Percentiles rank a stretch among this genome's conserved stretches.
phyloP scores from a whole-genome alignment of 2,888 invertebrate genomes.

The Drosophila kokeensis region DNA sequence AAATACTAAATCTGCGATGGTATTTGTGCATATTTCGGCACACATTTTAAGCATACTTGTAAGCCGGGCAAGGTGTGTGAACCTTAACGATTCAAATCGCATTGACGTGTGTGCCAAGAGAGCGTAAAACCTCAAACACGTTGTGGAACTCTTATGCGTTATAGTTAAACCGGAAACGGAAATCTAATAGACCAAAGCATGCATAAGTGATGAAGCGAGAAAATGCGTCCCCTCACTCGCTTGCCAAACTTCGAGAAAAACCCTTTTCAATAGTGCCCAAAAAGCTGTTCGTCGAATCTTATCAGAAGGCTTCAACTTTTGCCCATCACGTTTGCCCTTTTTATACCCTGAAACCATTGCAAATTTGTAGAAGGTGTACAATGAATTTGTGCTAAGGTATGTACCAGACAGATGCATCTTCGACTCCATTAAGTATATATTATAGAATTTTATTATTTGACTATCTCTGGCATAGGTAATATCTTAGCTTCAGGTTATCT shows the following conservation, averaged over 20 bases:
- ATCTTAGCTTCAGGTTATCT: neutral
- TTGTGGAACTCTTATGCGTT: constrained; percentile 69
- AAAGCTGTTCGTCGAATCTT: constrained; percentile 62
- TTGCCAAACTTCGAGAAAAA: constrained; percentile 27
- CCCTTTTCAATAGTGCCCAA: constrained; percentile 63
- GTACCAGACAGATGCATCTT: neutral
- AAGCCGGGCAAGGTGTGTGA: constrained; percentile 66
- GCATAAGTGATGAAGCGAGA: constrained; percentile 79
- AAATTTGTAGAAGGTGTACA: neutral
- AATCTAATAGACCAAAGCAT: constrained; percentile 80
- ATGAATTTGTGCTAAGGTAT: neutral
- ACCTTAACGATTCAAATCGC: constrained; percentile 72
- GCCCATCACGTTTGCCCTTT: constrained; percentile 56
- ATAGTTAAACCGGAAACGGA: constrained; percentile 80
- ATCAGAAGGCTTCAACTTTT: constrained; percentile 70
- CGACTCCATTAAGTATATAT: neutral
- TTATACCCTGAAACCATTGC: constrained; percentile 1
- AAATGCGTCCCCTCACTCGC: constrained; percentile 42
- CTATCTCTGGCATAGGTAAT: no score
- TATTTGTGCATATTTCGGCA: constrained; percentile 13
- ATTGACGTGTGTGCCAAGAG: constrained; percentile 73
- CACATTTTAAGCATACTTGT: constrained; percentile 40
- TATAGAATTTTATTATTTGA: no score
- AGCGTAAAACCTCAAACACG: constrained; percentile 79
- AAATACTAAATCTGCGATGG: constrained; percentile 28